Evolutionary conservation across 2,113 vertebrate species (phyloP).

Genomic region (Hylia prasina): DNA sequence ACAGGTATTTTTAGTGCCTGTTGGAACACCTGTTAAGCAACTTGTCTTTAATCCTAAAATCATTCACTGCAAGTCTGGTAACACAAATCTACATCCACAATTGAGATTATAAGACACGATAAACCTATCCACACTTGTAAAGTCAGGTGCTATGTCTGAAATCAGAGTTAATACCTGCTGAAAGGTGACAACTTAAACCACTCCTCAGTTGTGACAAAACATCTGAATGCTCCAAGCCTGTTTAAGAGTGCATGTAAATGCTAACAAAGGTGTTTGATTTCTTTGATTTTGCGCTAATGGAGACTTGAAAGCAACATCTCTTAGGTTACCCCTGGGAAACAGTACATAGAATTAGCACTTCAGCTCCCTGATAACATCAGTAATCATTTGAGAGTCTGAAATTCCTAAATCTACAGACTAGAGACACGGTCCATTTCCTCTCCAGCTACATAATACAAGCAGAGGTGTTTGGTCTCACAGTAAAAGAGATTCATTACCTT

Average conservation of each 20-base stretch:
- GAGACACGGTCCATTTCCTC: background rate
- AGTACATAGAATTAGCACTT: background rate
- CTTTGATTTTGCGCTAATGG: background rate
- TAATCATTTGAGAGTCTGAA: background rate
- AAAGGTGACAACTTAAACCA: slow-evolving; percentile 10
- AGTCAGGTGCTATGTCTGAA: background rate
- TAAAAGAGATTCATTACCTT: background rate
- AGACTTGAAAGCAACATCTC: background rate
- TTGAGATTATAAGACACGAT: background rate
- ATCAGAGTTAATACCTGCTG: background rate
- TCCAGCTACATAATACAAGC: background rate
- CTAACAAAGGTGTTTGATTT: background rate
- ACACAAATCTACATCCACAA: background rate
- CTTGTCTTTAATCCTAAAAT: slow-evolving; percentile 33
- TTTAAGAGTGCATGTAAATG: background rate
- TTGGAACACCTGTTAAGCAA: slow-evolving; percentile 23
- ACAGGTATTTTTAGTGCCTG: slow-evolving; percentile 23
- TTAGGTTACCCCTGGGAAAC: background rate
- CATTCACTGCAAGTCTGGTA: background rate
- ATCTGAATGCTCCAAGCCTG: background rate
- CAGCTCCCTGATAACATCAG: background rate
- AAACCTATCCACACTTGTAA: slow-evolving; percentile 20
- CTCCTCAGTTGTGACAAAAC: background rate
- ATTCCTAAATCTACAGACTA: background rate
- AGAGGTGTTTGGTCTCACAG: background rate